Evolutionary conservation across 2,888 invertebrate species (phyloP).

Genomic region (Acanthoscelides obtectus): DNA sequence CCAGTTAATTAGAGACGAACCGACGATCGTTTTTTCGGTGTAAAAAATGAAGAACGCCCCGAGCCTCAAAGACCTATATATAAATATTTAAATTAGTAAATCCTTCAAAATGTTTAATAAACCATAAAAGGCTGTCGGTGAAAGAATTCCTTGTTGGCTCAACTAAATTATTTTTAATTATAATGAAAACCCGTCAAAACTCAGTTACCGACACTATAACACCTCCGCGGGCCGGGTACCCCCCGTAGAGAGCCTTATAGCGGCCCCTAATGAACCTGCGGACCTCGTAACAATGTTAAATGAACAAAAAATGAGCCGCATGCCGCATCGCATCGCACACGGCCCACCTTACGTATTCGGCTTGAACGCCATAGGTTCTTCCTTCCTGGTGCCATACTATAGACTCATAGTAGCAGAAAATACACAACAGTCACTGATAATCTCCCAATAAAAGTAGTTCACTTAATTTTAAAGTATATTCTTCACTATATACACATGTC

Average conservation of each 20-base stretch:
- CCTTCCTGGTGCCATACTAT: no score
- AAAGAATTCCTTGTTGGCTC: slow-evolving; percentile 18
- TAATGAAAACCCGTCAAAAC: slow-evolving; percentile 27
- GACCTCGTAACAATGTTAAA: slow-evolving; percentile 37
- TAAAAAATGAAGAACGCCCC: neutral
- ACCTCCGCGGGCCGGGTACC: slow-evolving; percentile 26
- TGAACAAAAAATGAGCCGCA: slow-evolving; percentile 33
- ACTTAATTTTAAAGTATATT: no score
- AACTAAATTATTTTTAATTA: slow-evolving; percentile 30
- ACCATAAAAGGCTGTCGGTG: slow-evolving; percentile 6
- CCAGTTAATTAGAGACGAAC: neutral
- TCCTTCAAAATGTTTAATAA: neutral
- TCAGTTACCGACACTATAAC: slow-evolving; percentile 26
- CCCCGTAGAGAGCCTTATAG: slow-evolving; percentile 29
- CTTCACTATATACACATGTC: no score
- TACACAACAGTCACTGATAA: no score
- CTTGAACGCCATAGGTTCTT: slow-evolving; percentile 7
- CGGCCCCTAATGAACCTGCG: slow-evolving; percentile 40
- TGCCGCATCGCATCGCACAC: neutral
- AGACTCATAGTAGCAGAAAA: no score
- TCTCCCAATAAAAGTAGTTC: no score
- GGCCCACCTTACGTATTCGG: neutral
- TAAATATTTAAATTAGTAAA: slow-evolving; percentile 12
- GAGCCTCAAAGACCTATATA: slow-evolving; percentile 2
- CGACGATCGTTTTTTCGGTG: neutral